phyloP scores from a whole-genome alignment of 2,888 invertebrate species.

The Drosophila nr. medialis region DNA sequence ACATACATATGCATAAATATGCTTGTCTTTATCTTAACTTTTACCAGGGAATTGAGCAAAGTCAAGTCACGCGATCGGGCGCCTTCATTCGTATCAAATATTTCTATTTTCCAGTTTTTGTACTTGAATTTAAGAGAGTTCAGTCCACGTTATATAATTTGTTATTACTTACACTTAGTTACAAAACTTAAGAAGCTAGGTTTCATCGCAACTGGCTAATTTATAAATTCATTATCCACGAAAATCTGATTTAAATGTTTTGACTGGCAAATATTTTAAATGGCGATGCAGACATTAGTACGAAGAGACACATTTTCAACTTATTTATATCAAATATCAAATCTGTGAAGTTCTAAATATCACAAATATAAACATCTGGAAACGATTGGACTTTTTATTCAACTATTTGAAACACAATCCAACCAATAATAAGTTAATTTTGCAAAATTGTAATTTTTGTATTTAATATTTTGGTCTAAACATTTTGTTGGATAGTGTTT shows the following conservation, averaged over 20 bases:
- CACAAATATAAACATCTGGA: neutral
- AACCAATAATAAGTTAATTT: neutral
- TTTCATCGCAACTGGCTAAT: neutral
- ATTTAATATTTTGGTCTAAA: neutral
- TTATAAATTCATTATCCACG: neutral
- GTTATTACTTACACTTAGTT: constrained; percentile 18
- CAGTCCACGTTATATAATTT: constrained; percentile 59
- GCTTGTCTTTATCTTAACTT: constrained; percentile 11
- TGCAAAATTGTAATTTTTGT: neutral
- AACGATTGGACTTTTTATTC: neutral
- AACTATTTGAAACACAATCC: neutral
- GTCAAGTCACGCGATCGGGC: constrained; percentile 50
- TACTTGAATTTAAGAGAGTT: constrained; percentile 39
- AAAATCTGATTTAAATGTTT: neutral
- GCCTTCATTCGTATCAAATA: constrained; percentile 48
- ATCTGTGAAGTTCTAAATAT: too few species aligned
- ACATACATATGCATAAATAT: neutral
- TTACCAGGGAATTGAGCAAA: constrained; percentile 20
- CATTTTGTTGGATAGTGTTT: constrained; percentile 17
- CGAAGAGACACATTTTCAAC: neutral
- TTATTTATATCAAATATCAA: neutral
- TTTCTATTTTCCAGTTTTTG: constrained; percentile 37
- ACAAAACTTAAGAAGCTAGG: constrained; percentile 1
- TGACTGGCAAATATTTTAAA: neutral
- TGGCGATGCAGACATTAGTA: neutral